These are phyloP conservation scores for Cottoperca gobio DNA, from an alignment of 2,797 vertebrate species.

Conservation along the genomic window DNA sequence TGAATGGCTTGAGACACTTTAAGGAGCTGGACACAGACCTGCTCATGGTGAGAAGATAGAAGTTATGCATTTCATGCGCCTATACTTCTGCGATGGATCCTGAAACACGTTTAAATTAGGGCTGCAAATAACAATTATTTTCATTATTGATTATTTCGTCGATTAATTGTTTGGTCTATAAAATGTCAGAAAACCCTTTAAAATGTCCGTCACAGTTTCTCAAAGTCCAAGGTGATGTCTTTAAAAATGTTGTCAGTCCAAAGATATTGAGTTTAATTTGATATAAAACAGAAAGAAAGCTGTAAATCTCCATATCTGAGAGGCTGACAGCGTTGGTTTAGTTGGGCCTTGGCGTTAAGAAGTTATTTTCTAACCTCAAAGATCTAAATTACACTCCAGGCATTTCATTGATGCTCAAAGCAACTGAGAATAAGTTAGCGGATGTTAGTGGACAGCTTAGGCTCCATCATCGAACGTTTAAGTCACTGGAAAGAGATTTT, in stretches of 20 bases:
- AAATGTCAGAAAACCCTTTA: too few species aligned
- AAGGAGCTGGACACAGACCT: slow-evolving; percentile 89
- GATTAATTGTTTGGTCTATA: too few species aligned
- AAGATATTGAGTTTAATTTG: too few species aligned
- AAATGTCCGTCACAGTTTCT: too few species aligned
- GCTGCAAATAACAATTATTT: too few species aligned
- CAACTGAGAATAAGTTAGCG: background rate
- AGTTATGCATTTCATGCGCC: background rate
- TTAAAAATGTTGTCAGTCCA: too few species aligned
- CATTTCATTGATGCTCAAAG: slow-evolving; percentile 7
- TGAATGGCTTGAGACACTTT: slow-evolving; percentile 89
- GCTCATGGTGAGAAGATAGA: slow-evolving; percentile 88
- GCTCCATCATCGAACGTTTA: background rate
- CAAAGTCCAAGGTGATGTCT: too few species aligned
- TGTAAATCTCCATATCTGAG: too few species aligned
- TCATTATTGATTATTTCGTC: too few species aligned
- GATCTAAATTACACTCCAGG: background rate
- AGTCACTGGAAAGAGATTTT: background rate
- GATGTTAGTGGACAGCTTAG: background rate
- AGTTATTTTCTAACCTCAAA: slow-evolving; percentile 1
- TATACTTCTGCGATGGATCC: background rate
- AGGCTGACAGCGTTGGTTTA: background rate
- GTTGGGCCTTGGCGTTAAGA: background rate
- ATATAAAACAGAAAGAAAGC: too few species aligned
- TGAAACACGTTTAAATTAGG: background rate